phyloP scores from a whole-genome alignment of 2,888 invertebrate species.

The Incurvaria masculella region DNA sequence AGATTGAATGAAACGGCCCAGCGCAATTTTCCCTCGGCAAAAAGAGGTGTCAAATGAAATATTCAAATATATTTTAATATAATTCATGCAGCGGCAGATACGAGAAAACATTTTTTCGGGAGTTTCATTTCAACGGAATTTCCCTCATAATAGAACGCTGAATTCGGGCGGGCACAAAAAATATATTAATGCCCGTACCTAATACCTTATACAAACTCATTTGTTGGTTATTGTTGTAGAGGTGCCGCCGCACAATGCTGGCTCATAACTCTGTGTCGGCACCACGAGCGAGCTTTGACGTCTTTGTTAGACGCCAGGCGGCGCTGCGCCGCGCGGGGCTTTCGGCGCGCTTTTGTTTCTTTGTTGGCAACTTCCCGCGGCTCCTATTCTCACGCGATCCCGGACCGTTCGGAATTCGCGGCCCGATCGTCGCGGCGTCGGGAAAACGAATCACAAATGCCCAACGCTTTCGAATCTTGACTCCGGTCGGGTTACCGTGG shows the following conservation, averaged over 20 bases:
- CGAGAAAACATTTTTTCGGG: slow-evolving; percentile 21
- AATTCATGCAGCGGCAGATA: slow-evolving; percentile 45
- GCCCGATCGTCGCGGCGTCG: too few relatives aligned
- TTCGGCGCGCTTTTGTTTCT: not conserved
- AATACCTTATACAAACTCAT: slow-evolving; percentile 59
- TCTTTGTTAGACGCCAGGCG: slow-evolving; percentile 47
- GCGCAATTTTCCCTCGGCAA: slow-evolving; percentile 27
- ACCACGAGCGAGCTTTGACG: slow-evolving; percentile 49
- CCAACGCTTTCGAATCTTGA: too few relatives aligned
- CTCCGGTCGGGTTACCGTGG: too few relatives aligned
- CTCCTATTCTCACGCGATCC: not conserved
- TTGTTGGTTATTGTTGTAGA: slow-evolving; percentile 54
- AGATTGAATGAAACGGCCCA: not conserved
- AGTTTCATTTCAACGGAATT: slow-evolving; percentile 47
- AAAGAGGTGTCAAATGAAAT: slow-evolving; percentile 59
- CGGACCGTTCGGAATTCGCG: not conserved
- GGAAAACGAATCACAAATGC: too few relatives aligned
- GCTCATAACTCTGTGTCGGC: slow-evolving; percentile 55
- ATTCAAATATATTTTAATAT: slow-evolving; percentile 59
- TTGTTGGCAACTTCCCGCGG: not conserved
- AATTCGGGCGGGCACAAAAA: slow-evolving; percentile 57
- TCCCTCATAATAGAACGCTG: slow-evolving; percentile 58
- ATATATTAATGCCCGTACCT: slow-evolving; percentile 59
- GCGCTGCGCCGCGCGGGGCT: not conserved
- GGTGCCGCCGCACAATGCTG: slow-evolving; percentile 40